Evolutionary conservation across 2,888 invertebrate species (phyloP).

Genomic region (Drosophila sordidapex): DNA sequence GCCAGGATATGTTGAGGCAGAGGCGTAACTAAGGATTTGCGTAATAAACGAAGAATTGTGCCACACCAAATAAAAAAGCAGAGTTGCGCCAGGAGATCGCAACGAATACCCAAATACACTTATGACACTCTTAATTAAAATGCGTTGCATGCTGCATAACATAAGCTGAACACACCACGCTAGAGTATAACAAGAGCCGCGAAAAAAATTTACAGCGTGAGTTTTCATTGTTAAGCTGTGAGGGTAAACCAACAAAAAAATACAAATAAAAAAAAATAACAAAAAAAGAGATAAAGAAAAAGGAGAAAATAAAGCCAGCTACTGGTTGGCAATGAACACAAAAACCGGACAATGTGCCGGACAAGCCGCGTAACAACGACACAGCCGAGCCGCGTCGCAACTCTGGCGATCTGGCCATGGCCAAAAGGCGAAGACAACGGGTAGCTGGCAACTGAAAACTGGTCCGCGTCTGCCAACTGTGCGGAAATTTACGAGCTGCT

Average conservation of each 20-base stretch:
- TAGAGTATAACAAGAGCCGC: slow-evolving; percentile 23
- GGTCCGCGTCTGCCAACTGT: slow-evolving; percentile 48
- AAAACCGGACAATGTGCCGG: slow-evolving; percentile 26
- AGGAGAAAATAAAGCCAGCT: slow-evolving; percentile 22
- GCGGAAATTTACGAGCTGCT: slow-evolving; percentile 74
- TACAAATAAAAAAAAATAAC: slow-evolving; percentile 3
- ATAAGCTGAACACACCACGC: not conserved
- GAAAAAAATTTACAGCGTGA: slow-evolving; percentile 48
- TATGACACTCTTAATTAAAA: not conserved
- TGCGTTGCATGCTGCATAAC: not conserved
- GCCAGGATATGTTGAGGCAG: slow-evolving; percentile 24
- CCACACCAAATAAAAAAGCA: slow-evolving; percentile 26
- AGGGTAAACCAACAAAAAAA: slow-evolving; percentile 9
- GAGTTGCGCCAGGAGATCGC: not conserved
- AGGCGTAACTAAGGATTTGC: slow-evolving; percentile 67
- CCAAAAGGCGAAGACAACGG: slow-evolving; percentile 48
- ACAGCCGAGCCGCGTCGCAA: slow-evolving; percentile 35
- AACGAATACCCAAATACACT: slow-evolving; percentile 24
- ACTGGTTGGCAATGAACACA: slow-evolving; percentile 42
- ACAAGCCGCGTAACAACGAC: slow-evolving; percentile 18
- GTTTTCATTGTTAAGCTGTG: slow-evolving; percentile 56
- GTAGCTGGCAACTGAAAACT: slow-evolving; percentile 36
- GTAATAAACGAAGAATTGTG: slow-evolving; percentile 66
- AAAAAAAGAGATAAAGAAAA: not conserved
- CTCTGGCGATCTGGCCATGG: slow-evolving; percentile 41